Evolutionary conservation across 2,888 invertebrate species (phyloP).

Genomic region (Drosophila yooni): DNA sequence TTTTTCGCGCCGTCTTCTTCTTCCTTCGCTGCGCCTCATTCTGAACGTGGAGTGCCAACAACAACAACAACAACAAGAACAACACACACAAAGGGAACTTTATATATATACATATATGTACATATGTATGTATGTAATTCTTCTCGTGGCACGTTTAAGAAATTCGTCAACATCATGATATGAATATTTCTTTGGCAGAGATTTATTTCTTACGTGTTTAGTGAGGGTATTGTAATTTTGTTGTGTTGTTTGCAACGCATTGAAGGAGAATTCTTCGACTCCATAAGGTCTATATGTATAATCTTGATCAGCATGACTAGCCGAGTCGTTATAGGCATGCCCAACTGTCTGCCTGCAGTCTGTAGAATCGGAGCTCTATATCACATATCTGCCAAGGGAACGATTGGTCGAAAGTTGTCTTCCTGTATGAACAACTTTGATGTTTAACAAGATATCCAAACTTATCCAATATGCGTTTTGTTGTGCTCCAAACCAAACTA

Average conservation of each 20-base stretch:
- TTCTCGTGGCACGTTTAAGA: constrained; percentile 40
- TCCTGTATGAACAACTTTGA: too few relatives aligned
- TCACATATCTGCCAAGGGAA: too few relatives aligned
- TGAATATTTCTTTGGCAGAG: background rate
- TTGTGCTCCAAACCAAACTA: background rate
- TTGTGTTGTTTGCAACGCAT: background rate
- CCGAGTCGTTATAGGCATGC: background rate
- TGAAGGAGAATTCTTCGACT: background rate
- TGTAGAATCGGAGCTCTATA: too few relatives aligned
- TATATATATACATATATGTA: constrained; percentile 37
- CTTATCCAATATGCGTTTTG: background rate
- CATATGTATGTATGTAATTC: constrained; percentile 37
- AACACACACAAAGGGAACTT: constrained; percentile 37
- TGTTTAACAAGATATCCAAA: background rate
- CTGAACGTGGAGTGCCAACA: constrained; percentile 74
- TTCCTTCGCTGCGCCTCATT: constrained; percentile 31
- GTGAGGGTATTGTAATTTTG: background rate
- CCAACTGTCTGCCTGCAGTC: background rate
- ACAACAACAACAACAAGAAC: constrained; percentile 25
- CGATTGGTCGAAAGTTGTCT: too few relatives aligned
- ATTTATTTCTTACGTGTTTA: background rate
- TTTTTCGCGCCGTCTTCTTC: constrained; percentile 25
- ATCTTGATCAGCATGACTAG: background rate
- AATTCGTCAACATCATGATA: constrained; percentile 48
- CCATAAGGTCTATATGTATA: background rate